Conservation (phyloP, 2,113 vertebrate genomes). For the Lepisosteus oculatus region DNA sequence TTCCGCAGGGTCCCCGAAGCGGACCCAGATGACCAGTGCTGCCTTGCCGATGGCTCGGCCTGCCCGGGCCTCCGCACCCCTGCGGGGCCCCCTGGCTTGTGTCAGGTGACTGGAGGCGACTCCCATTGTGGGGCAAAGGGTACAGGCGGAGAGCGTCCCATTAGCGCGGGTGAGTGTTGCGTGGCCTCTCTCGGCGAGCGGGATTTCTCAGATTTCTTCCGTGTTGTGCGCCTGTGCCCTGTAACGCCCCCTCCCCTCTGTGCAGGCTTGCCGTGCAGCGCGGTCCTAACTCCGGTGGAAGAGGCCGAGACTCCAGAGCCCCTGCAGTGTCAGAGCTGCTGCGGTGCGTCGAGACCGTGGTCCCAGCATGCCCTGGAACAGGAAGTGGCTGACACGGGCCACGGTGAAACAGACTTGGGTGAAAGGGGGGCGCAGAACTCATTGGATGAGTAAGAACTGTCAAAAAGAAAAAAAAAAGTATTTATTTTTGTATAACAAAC, state of each 20-base stretch:
- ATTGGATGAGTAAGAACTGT: slow-evolving; percentile 48
- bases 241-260: background rate
- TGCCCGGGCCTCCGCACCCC: slow-evolving; percentile 66
- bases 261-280: slow-evolving; percentile 63
- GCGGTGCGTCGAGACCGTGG: slow-evolving; percentile 50
- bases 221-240: no score
- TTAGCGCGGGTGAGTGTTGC: slow-evolving; percentile 39
- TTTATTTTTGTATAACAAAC: slow-evolving; percentile 98
- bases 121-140: slow-evolving; percentile 21
- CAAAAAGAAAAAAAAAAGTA: slow-evolving; percentile 73
- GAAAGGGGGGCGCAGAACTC: slow-evolving; percentile 35
- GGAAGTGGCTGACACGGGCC: slow-evolving; percentile 44
- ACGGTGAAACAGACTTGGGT: slow-evolving; percentile 32
- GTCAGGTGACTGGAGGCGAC: slow-evolving; percentile 43
- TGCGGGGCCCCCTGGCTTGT: slow-evolving; percentile 46
- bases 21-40: slow-evolving; percentile 56
- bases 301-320: slow-evolving; percentile 54
- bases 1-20: slow-evolving; percentile 45
- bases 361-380: slow-evolving; percentile 61
- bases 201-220: no score
- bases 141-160: slow-evolving; percentile 18
- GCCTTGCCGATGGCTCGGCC: slow-evolving; percentile 67
- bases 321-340: slow-evolving; percentile 52
- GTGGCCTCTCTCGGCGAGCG: background rate
- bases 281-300: slow-evolving; percentile 72